Conservation (phyloP, 2,888 invertebrate species). For the Seira musarum region DNA sequence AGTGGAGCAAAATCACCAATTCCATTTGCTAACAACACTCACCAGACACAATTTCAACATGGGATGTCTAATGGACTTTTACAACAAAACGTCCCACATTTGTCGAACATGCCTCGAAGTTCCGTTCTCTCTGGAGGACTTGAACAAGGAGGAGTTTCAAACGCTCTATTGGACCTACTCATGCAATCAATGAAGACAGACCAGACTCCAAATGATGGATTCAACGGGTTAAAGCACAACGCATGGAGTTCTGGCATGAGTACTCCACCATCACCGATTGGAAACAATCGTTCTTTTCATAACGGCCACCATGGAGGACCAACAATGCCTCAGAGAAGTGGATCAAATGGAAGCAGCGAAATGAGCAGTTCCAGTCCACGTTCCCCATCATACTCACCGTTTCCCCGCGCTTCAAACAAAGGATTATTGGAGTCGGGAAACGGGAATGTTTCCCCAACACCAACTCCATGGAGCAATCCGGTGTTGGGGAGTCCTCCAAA, state of each 20-base stretch:
- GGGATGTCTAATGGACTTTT: conserved; percentile 51
- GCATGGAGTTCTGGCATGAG: conserved; percentile 68
- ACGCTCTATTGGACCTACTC: conserved; percentile 67
- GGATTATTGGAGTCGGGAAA: conserved; percentile 70
- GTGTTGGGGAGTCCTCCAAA: conserved; percentile 70
- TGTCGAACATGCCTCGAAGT: conserved; percentile 40
- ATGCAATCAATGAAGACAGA: conserved; percentile 69
- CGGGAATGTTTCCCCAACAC: conserved; percentile 70
- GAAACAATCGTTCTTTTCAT: conserved; percentile 67
- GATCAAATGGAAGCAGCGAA: conserved; percentile 69
- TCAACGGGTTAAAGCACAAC: conserved; percentile 60
- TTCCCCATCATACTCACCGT: conserved; percentile 68
- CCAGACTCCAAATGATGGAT: conserved; percentile 42
- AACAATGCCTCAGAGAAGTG: conserved; percentile 65
- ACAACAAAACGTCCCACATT: conserved; percentile 59
- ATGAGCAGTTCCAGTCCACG: conserved; percentile 68
- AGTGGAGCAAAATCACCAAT: conserved; percentile 59
- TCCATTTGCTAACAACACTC: conserved; percentile 53
- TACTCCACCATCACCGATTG: conserved; percentile 68
- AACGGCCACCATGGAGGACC: conserved; percentile 61
- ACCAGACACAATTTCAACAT: conserved; percentile 54
- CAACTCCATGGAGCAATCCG: conserved; percentile 69
- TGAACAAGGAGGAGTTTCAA: conserved; percentile 64
- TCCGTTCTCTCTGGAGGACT: conserved; percentile 38
- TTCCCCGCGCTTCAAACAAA: conserved; percentile 67